Percentiles rank a stretch among this genome's conserved stretches.
These are phyloP conservation scores for Hemicrepidius hirtus DNA, from an alignment of 2,888 invertebrate species.

Conservation along the genomic window DNA sequence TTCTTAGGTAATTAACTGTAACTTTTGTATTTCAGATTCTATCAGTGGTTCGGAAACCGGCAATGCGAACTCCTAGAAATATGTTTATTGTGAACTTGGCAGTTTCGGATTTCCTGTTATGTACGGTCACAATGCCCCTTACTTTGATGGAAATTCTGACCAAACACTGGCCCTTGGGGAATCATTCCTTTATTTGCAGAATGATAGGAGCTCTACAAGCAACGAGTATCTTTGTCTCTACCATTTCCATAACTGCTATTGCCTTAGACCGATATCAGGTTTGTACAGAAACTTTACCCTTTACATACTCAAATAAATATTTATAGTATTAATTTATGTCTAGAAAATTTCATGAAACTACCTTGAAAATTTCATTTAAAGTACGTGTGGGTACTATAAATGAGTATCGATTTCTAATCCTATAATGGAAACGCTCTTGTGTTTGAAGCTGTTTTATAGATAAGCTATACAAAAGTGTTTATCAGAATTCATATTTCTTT, in stretches of 20 bases:
- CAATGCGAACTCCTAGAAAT: conserved; percentile 94
- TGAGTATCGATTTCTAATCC: no score
- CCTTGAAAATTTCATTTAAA: no score
- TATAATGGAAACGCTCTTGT: no score
- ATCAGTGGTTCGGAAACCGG: conserved; percentile 86
- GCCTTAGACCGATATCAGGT: conserved; percentile 90
- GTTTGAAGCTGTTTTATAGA: no score
- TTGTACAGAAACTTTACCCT: conserved; percentile 55
- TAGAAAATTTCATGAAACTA: no score
- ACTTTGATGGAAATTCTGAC: conserved; percentile 91
- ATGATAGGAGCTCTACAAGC: conserved; percentile 91
- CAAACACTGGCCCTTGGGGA: conserved; percentile 91
- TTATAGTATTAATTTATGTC: no score
- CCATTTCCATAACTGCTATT: conserved; percentile 95
- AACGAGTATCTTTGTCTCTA: conserved; percentile 93
- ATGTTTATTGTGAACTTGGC: conserved; percentile 95
- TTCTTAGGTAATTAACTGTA: no score
- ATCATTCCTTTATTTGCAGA: conserved; percentile 86
- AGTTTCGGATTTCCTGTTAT: conserved; percentile 87
- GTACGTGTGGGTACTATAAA: no score
- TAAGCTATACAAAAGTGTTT: no score
- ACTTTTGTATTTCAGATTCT: conserved; percentile 66
- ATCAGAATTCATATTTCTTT: no score
- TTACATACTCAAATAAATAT: no score
- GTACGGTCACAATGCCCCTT: conserved; percentile 92